Evolutionary conservation across 2,797 vertebrate species (phyloP).

Genomic region (Holocentrus rufus): DNA sequence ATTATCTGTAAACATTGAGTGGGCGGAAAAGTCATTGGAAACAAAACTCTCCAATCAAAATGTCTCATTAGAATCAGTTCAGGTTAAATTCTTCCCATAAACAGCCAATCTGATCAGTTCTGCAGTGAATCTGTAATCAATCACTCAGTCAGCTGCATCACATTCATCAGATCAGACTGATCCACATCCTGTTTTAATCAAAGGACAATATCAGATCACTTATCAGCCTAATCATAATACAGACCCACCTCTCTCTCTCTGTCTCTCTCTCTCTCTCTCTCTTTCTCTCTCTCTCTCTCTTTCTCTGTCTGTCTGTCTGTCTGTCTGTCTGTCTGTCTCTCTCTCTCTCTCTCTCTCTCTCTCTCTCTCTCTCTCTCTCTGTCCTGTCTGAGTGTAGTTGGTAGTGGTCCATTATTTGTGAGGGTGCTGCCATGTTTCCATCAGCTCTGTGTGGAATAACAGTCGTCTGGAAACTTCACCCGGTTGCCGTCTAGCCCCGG

Average conservation of each 20-base stretch:
- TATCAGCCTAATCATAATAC: no score
- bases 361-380: slow-evolving; percentile 8
- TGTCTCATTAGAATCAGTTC: no score
- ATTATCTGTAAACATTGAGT: no score
- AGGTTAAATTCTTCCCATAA: no score
- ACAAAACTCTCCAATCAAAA: no score
- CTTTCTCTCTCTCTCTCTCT: not conserved
- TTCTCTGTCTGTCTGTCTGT: slow-evolving; percentile 24
- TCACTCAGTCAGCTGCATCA: no score
- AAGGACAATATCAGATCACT: no score
- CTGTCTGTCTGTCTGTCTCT: not conserved
- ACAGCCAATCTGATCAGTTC: no score
- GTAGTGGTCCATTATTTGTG: slow-evolving; percentile 29
- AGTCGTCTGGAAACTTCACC: slow-evolving; percentile 79
- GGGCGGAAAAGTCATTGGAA: no score
- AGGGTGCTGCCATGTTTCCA: slow-evolving; percentile 75
- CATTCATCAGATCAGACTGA: no score
- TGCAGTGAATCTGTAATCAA: no score
- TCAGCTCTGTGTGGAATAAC: slow-evolving; percentile 74
- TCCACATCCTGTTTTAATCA: no score
- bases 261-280: slow-evolving; percentile 4
- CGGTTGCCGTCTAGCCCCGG: slow-evolving; percentile 72
- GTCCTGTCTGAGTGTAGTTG: slow-evolving; percentile 17
- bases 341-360: not conserved
- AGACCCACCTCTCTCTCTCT: not conserved